These are phyloP conservation scores for Chymomyza procnemis DNA, from an alignment of 2,888 invertebrate genomes.

Conservation along the genomic window DNA sequence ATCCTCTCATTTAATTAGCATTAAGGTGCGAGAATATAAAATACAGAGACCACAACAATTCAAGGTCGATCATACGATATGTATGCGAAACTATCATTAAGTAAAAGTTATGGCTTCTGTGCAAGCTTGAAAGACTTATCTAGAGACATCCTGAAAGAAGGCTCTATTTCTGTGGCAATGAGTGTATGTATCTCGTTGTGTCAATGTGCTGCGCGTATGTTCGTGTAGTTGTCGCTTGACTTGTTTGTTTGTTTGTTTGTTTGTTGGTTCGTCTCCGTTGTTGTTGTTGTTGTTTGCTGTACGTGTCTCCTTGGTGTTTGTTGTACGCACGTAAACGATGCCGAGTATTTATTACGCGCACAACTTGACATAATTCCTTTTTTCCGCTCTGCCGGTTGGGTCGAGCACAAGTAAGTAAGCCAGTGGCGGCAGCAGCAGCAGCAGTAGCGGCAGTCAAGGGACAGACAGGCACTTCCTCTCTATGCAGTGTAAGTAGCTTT, in stretches of 20 bases:
- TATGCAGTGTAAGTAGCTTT: not conserved
- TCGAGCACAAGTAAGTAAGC: not conserved
- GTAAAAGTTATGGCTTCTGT: not conserved
- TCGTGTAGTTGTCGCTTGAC: too few relatives aligned
- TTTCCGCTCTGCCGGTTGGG: constrained; percentile 52
- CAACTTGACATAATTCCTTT: constrained; percentile 74
- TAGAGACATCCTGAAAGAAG: not conserved
- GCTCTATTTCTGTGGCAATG: not conserved
- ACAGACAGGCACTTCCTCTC: not conserved
- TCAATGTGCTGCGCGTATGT: not conserved
- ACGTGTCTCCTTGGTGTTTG: constrained; percentile 61
- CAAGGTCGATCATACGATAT: not conserved
- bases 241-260: constrained; percentile 9
- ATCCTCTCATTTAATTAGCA: not conserved
- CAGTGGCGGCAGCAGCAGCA: not conserved
- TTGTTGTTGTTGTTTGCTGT: constrained; percentile 48
- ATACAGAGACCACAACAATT: not conserved
- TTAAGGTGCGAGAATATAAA: not conserved
- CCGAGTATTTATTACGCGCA: constrained; percentile 72
- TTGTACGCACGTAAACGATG: constrained; percentile 70
- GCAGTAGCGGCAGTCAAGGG: too few relatives aligned
- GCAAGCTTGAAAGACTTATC: not conserved
- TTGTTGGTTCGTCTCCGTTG: constrained; percentile 23
- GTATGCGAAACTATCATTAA: not conserved
- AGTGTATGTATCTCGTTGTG: not conserved